A percentile compares a stretch with the other conserved stretches of the same genome.
phyloP scores from a whole-genome alignment of 1,140 invertebrate genomes.

The Euwallacea similis region DNA sequence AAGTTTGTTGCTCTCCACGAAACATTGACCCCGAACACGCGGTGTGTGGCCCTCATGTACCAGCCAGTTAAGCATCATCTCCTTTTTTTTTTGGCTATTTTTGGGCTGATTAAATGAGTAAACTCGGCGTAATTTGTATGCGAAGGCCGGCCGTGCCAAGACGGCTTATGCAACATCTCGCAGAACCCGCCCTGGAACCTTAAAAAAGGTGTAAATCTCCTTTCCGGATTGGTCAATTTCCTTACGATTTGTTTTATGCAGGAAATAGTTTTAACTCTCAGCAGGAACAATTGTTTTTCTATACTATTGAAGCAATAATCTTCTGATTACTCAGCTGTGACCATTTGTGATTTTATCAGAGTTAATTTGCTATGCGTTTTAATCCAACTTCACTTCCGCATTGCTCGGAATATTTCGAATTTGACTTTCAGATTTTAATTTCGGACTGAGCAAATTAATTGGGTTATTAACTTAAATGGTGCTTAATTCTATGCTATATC shows the following conservation, averaged over 20 bases:
- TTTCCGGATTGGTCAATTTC: neutral
- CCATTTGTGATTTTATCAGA: slow-evolving; percentile 20
- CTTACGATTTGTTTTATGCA: slow-evolving; percentile 15
- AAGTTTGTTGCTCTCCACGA: slow-evolving; percentile 32
- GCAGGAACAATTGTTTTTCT: slow-evolving; percentile 25
- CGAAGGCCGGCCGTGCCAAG: neutral
- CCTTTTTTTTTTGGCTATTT: slow-evolving; percentile 29
- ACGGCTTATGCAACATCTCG: slow-evolving; percentile 1
- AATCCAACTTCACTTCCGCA: slow-evolving; percentile 24
- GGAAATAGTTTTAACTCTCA: slow-evolving; percentile 15
- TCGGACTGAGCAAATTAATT: neutral
- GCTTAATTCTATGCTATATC: too few relatives aligned
- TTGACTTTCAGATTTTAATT: slow-evolving; percentile 11
- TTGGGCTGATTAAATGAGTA: slow-evolving; percentile 33
- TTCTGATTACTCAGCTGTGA: slow-evolving; percentile 30
- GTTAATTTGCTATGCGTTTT: slow-evolving; percentile 29
- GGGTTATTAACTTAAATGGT: neutral
- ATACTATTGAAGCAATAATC: slow-evolving; percentile 27
- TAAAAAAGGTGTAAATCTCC: neutral
- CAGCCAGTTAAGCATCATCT: slow-evolving; percentile 14
- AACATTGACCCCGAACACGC: slow-evolving; percentile 30
- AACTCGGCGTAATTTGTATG: slow-evolving; percentile 28
- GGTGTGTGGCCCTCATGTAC: slow-evolving; percentile 30
- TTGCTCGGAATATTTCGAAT: slow-evolving; percentile 5
- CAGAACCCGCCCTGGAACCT: neutral